A percentile compares a stretch with the other conserved stretches of the same genome.
These are phyloP conservation scores for Eulemur macaco DNA, from an alignment of 2,113 vertebrate genomes.

Conservation along the genomic window DNA sequence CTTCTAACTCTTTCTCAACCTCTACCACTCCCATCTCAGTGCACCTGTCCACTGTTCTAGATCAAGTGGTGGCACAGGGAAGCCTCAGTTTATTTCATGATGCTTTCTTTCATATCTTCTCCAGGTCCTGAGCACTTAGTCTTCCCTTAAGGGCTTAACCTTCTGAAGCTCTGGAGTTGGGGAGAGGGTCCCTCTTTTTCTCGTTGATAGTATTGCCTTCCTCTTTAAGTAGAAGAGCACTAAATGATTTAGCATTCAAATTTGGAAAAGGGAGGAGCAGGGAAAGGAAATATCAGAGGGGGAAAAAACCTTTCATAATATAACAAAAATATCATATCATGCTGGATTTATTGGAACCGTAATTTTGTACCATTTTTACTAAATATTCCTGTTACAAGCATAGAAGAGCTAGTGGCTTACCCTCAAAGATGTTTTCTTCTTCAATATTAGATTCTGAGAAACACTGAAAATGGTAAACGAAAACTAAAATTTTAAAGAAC, in stretches of 20 bases:
- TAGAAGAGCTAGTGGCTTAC: not conserved
- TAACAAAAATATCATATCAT: not conserved
- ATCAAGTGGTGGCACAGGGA: rapidly evolving
- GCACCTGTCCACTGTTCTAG: not conserved
- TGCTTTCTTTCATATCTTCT: not conserved
- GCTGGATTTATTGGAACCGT: not conserved
- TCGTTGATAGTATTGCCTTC: not conserved
- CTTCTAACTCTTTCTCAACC: not conserved
- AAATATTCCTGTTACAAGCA: not conserved
- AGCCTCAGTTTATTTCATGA: not conserved
- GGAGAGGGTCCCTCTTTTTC: not conserved
- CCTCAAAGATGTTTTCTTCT: not conserved
- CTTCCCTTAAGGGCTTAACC: not conserved
- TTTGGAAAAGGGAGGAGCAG: not conserved
- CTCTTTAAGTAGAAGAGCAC: not conserved
- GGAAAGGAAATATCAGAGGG: not conserved
- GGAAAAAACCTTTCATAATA: not conserved
- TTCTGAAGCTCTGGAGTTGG: not conserved
- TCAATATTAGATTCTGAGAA: not conserved
- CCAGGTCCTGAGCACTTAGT: too few relatives aligned
- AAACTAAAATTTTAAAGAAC: not conserved
- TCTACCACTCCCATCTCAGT: rapidly evolving
- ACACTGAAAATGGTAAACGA: not conserved
- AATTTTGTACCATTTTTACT: not conserved
- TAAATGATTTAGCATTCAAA: not conserved